A percentile compares a stretch with the other conserved stretches of the same genome.
Evolutionary conservation across 2,797 vertebrate genomes (phyloP).

Genomic region (Sylvilagus floridanus): DNA sequence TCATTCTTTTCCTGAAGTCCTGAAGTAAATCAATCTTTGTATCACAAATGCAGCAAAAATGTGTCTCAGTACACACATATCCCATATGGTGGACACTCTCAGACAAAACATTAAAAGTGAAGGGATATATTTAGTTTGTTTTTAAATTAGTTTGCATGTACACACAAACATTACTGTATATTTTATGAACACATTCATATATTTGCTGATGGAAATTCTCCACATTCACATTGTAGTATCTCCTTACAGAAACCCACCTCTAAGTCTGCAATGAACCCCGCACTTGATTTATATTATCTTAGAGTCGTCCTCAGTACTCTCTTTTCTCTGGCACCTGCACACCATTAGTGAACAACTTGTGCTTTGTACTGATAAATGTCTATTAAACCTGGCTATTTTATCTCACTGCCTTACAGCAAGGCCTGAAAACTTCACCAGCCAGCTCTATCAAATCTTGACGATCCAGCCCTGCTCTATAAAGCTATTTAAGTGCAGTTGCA

Average conservation of each 20-base stretch:
- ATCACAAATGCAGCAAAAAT: neutral
- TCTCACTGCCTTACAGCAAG: neutral
- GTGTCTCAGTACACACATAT: neutral
- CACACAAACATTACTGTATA: neutral
- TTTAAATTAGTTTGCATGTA: neutral
- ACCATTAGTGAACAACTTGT: neutral
- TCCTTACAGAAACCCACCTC: neutral
- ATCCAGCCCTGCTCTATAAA: neutral
- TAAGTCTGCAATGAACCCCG: neutral
- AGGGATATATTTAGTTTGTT: neutral
- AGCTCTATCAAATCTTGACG: neutral
- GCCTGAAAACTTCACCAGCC: neutral
- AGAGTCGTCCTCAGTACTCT: neutral
- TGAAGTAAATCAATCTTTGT: neutral
- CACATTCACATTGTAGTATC: neutral
- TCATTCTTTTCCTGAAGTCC: constrained; percentile 1
- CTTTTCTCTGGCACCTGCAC: neutral
- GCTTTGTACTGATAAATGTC: neutral
- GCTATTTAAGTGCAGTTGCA: neutral
- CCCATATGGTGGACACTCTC: neutral
- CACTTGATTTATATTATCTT: neutral
- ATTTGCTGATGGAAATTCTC: neutral
- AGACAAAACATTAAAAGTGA: neutral
- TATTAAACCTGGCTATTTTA: neutral
- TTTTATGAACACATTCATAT: neutral